These are phyloP conservation scores for Lithophane socia DNA, from an alignment of 2,888 invertebrate species.

Conservation along the genomic window DNA sequence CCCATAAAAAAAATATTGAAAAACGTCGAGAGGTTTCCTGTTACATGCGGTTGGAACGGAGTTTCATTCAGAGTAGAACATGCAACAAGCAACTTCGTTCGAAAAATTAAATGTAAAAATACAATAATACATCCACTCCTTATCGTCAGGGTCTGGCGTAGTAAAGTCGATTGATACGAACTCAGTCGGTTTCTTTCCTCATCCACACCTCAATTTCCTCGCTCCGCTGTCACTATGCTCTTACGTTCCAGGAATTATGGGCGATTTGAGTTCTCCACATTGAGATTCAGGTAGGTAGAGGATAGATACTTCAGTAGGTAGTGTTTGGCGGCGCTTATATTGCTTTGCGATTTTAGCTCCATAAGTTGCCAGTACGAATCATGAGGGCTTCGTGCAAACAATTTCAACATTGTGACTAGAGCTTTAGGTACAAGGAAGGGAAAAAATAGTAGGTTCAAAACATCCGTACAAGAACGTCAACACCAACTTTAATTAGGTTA, in stretches of 20 bases:
- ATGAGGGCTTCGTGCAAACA: not conserved
- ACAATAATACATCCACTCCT: no score
- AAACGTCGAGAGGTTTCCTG: not conserved
- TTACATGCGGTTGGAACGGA: not conserved
- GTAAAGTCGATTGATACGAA: not conserved
- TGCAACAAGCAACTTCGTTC: not conserved
- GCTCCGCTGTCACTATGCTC: not conserved
- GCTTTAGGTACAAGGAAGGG: not conserved
- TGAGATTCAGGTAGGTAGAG: not conserved
- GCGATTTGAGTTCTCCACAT: conserved; percentile 18
- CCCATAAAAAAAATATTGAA: no score
- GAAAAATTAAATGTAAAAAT: not conserved
- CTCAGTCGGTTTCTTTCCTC: not conserved
- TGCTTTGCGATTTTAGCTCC: not conserved
- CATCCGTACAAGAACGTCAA: conserved; percentile 22
- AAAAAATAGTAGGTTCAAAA: conserved; percentile 7
- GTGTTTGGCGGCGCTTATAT: not conserved
- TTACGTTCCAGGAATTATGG: not conserved
- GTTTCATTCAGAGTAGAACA: not conserved
- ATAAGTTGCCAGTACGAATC: not conserved
- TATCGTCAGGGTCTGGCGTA: not conserved
- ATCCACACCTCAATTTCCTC: not conserved
- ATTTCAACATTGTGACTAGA: not conserved
- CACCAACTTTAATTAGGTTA: conserved; percentile 38
- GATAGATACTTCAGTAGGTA: not conserved